These are phyloP conservation scores for Pecten maximus DNA, from an alignment of 2,888 invertebrate species.

Conservation along the genomic window DNA sequence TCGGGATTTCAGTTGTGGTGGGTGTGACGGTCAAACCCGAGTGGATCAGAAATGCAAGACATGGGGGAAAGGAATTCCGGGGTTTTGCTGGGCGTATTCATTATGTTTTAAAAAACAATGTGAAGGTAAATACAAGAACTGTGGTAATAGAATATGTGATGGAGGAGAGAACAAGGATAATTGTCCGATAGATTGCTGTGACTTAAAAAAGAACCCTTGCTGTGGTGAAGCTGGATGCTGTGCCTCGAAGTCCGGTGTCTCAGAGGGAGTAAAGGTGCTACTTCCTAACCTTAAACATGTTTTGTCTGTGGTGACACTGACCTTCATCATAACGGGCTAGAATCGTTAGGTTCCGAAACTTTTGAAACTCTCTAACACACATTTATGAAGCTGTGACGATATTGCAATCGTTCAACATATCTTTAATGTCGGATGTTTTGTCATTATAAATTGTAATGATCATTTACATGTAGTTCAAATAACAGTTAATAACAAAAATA, in stretches of 20 bases:
- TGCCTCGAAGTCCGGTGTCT: neutral
- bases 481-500: too few species aligned
- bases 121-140: slow-evolving; percentile 10
- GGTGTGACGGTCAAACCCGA: slow-evolving; percentile 2
- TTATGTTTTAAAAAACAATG: slow-evolving; percentile 32
- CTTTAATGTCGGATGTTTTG: too few species aligned
- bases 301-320: neutral
- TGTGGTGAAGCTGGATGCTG: neutral
- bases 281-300: neutral
- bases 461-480: too few species aligned
- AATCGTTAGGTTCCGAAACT: too few species aligned
- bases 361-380: too few species aligned
- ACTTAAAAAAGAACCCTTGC: neutral
- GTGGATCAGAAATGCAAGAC: neutral
- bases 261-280: neutral
- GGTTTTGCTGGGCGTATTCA: slow-evolving; percentile 38
- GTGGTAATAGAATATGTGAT: neutral
- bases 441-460: too few species aligned
- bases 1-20: slow-evolving; percentile 28
- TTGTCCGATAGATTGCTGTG: slow-evolving; percentile 28
- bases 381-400: too few species aligned
- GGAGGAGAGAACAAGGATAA: neutral
- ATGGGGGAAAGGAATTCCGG: slow-evolving; percentile 38
- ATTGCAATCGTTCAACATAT: too few species aligned
- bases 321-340: too few species aligned